Base-by-base conservation (phyloP, 2,888 invertebrate species). In the Pedicia rivosa region DNA sequence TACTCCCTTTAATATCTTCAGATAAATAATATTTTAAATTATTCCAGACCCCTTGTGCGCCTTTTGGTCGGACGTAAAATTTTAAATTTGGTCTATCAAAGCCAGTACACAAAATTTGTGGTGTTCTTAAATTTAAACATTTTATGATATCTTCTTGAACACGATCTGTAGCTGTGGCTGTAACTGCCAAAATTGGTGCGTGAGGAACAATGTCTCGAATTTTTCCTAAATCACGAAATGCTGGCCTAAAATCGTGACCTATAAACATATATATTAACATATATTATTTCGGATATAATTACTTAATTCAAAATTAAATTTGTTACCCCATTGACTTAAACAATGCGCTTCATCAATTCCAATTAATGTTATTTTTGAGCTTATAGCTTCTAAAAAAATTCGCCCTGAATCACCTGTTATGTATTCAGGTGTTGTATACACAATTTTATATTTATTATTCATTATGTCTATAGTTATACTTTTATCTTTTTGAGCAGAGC, bases 341-440 rank as follows among this genome's bases (percentile, higher is more conserved):
- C 79, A 79, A 52, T 80, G 80, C 5, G 79, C 77, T 54, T 81
- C 80, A 55, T 81, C 81, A 17, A 81, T 66, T 9, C 79, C 80
- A 34, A 81, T 63, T 37, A 78, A 50, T 2, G 57, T 53, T 5
- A 76, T 47, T 46, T 64, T 56, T 9, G 42, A 20, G 3, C 43
- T 43, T 12, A 56, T 37, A 8, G 43, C 44, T n/a, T 40, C 32
- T n/a, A 63, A 19, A 3, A 59, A 40, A 12, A 44, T 44, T 8
- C 42, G 46, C n/a, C 62, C 62, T 38, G 45, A 47, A 10, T 65
- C 65, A 22, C 62, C 60, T n/a, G 59, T 62, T 28, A 62, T 57
- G 49, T 62, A 66, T 55, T 78, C 78, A 1, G 57, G 56, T 3
- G 53, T 54, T 0, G 51, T 48, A 42, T 59, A 60, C 1, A 59